A percentile compares a stretch with the other conserved stretches of the same genome.
Evolutionary conservation across 2,797 vertebrate species (phyloP).

Genomic region (Orientallactaga sibirica): DNA sequence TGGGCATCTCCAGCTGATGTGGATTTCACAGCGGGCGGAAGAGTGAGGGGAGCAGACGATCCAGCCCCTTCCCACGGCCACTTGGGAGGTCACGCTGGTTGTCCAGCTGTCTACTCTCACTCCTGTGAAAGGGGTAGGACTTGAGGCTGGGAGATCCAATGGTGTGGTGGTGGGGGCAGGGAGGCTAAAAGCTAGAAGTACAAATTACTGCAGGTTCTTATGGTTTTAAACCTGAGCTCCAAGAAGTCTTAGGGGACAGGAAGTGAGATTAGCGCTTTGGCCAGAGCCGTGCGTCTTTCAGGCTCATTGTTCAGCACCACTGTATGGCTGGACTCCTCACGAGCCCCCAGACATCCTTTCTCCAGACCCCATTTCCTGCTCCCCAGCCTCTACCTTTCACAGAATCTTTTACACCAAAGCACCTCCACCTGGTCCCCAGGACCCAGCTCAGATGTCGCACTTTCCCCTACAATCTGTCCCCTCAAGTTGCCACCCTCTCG

Average conservation of each 20-base stretch:
- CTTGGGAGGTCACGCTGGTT: constrained; percentile 69
- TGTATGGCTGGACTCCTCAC: not conserved
- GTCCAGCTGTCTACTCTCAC: constrained; percentile 74
- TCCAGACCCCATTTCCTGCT: not conserved
- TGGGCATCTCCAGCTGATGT: constrained; percentile 76
- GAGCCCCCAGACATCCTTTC: rapidly evolving
- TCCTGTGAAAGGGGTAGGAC: constrained; percentile 16
- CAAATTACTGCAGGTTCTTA: not conserved
- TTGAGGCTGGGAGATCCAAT: not conserved
- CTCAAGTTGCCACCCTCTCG: not conserved
- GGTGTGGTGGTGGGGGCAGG: not conserved
- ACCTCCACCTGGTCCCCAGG: not conserved
- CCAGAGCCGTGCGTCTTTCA: not conserved
- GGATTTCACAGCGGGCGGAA: constrained; percentile 80
- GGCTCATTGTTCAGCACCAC: not conserved
- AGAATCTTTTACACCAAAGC: not conserved
- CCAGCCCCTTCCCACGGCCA: constrained; percentile 71
- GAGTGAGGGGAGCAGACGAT: constrained; percentile 48
- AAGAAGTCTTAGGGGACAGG: not conserved
- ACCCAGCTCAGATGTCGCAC: not conserved
- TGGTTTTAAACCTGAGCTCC: constrained; percentile 36
- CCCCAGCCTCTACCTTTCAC: not conserved
- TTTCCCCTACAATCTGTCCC: not conserved
- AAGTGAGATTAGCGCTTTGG: not conserved
- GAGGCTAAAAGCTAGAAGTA: not conserved